Evolutionary conservation across 2,888 invertebrate genomes (phyloP).

Genomic region (Drosophila pegasa): DNA sequence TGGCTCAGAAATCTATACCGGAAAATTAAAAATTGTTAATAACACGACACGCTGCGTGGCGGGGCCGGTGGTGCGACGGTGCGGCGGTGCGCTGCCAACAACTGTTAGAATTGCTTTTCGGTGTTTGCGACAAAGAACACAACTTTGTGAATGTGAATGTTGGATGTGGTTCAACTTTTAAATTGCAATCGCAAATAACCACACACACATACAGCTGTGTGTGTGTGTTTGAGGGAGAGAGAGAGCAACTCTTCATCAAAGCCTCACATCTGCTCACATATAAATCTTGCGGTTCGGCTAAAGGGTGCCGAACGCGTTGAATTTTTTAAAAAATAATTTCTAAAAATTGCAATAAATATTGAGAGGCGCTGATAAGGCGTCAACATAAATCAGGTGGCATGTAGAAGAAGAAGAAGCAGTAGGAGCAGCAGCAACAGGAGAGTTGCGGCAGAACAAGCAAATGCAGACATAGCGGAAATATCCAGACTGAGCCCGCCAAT

Average conservation of each 20-base stretch:
- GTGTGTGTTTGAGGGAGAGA: neutral
- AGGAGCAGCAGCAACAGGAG: neutral
- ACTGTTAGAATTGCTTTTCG: constrained; percentile 79
- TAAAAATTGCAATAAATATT: constrained; percentile 85
- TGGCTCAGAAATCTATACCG: constrained; percentile 78
- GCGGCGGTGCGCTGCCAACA: constrained; percentile 55
- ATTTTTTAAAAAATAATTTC: constrained; percentile 70
- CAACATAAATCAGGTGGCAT: constrained; percentile 84
- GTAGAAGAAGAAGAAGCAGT: constrained; percentile 24
- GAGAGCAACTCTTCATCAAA: constrained; percentile 32
- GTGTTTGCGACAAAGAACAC: constrained; percentile 57
- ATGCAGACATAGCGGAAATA: constrained; percentile 39
- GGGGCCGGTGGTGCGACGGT: constrained; percentile 33
- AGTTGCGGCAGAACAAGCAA: constrained; percentile 11
- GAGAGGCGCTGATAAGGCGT: constrained; percentile 84
- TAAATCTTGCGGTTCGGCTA: constrained; percentile 65
- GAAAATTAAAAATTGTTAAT: constrained; percentile 81
- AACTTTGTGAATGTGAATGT: constrained; percentile 43
- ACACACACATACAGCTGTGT: constrained; percentile 18
- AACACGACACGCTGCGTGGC: constrained; percentile 73
- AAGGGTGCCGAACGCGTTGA: constrained; percentile 56
- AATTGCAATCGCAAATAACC: constrained; percentile 62
- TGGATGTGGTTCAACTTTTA: constrained; percentile 61
- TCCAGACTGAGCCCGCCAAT: constrained; percentile 19
- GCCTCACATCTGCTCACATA: constrained; percentile 74